Evolutionary conservation across 2,888 invertebrate species (phyloP).

Genomic region (Mythimna impura): DNA sequence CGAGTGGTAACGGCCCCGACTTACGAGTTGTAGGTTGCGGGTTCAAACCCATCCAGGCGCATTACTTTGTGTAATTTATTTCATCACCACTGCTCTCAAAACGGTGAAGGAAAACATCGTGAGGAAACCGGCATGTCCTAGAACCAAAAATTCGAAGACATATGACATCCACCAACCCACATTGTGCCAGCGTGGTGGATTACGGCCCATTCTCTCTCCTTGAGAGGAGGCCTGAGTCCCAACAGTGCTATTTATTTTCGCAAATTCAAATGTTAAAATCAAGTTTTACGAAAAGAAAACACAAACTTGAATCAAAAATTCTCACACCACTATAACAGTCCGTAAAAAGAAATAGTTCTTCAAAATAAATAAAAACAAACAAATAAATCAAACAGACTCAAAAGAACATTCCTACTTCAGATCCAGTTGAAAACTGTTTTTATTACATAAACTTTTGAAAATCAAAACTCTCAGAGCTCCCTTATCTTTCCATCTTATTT

Average conservation of each 20-base stretch:
- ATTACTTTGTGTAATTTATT: no score
- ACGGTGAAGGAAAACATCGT: no score
- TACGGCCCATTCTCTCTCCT: no score
- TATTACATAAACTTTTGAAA: conserved; percentile 45
- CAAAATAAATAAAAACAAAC: conserved; percentile 36
- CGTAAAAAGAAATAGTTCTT: conserved; percentile 8
- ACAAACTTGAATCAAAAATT: conserved; percentile 12
- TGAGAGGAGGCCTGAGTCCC: no score
- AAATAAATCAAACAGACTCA: not conserved
- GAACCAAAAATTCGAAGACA: no score
- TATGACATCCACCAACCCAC: no score
- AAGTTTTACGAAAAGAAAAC: not conserved
- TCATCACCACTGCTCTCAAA: no score
- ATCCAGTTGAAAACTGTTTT: conserved; percentile 42
- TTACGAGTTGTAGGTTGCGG: no score
- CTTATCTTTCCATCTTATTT: conserved; percentile 41
- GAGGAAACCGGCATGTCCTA: no score
- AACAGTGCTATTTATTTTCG: not conserved
- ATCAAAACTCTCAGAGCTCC: conserved; percentile 46
- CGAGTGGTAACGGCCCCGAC: no score
- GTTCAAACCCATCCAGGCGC: no score
- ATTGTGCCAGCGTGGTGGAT: no score
- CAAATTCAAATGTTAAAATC: conserved; percentile 1
- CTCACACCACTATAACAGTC: not conserved
- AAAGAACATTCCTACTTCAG: conserved; percentile 25